Base-by-base conservation (phyloP, 2,113 vertebrate species). In the Corydoras sp. region DNA sequence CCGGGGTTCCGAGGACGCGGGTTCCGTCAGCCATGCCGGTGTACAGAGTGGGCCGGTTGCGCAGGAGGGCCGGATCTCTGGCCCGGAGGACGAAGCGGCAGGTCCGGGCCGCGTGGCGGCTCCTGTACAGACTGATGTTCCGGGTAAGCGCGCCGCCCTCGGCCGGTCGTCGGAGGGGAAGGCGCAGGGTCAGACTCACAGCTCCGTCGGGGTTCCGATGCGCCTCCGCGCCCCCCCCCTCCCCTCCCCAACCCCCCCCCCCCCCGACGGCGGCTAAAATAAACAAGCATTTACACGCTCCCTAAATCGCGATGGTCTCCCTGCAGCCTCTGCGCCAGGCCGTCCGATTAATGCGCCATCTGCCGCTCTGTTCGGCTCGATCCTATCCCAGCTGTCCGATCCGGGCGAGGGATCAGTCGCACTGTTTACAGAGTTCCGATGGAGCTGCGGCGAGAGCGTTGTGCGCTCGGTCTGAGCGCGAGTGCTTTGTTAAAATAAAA, bases 71-170 rank as follows among this genome's bases (percentile, higher is more conserved):
- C 73, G 84, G 88, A 75, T 90, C 85, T 0, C 74, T 93, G 78
- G 88, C 83, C 81, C 78, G 86, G 15, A 89, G 88, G 82, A 89
- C 86, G 4, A 87, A 79, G 81, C 83, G 85, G 71, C 87, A 90
- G 71, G 86, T 88, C 75, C 79, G 86, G 3, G 85, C 88, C 2
- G 89, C 87, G 0, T 90, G 81, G 81, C 83, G 87, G 75, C 83
- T 90, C 65, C 85, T 91, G 81, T 89, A 87, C 81, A 85, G 85
- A 61, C 83, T 91, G 81, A 59, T 92, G 56, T 88, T 88, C 31
- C 78, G 84, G 86, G 90, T 93, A 84, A 87, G 88, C 83, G 53
- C 24, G 32, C 50, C 35, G 14, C 4, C 18, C 18, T 24, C 18
- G 18, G 18, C 18, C 18, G 35, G 35, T 43, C 35, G 4, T 43